Evolutionary conservation across 2,888 invertebrate species (phyloP).

Genomic region (Mellilla xanthometata): DNA sequence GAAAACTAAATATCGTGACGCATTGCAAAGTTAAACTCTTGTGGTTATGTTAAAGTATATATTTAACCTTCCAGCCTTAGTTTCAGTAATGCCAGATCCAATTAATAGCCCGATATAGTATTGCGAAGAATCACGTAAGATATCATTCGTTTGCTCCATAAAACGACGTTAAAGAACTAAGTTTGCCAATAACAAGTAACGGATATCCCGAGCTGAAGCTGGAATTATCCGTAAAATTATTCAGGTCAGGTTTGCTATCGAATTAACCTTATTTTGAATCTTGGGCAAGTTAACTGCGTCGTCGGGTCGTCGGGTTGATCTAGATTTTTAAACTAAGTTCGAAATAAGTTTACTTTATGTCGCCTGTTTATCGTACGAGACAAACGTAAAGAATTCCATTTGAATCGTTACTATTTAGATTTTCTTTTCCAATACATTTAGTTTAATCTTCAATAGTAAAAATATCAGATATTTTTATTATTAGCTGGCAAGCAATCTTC

Average conservation of each 20-base stretch:
- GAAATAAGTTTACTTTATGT: conserved; percentile 3
- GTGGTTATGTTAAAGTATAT: too few relatives aligned
- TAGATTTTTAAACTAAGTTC: conserved; percentile 10
- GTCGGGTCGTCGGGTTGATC: conserved; percentile 20
- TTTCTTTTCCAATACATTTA: too few relatives aligned
- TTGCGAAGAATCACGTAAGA: not conserved
- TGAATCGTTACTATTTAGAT: too few relatives aligned
- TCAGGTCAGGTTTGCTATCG: conserved; percentile 22
- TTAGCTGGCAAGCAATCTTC: too few relatives aligned
- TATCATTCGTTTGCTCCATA: conserved; percentile 5
- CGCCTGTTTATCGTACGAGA: too few relatives aligned
- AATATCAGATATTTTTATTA: too few relatives aligned
- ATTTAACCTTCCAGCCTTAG: too few relatives aligned
- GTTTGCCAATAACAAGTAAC: conserved; percentile 15
- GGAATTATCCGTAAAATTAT: conserved; percentile 23
- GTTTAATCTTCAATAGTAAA: too few relatives aligned
- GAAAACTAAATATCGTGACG: conserved; percentile 24
- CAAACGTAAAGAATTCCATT: too few relatives aligned
- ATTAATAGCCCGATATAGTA: not conserved
- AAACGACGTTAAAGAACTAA: conserved; percentile 22
- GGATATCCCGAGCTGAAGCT: conserved; percentile 11
- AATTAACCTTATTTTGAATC: conserved; percentile 22
- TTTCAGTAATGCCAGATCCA: too few relatives aligned
- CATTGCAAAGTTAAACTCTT: conserved; percentile 4
- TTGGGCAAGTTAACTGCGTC: conserved; percentile 15